Base-by-base conservation (phyloP, 2,888 invertebrate genomes). In the Azorinus chamasolen region DNA sequence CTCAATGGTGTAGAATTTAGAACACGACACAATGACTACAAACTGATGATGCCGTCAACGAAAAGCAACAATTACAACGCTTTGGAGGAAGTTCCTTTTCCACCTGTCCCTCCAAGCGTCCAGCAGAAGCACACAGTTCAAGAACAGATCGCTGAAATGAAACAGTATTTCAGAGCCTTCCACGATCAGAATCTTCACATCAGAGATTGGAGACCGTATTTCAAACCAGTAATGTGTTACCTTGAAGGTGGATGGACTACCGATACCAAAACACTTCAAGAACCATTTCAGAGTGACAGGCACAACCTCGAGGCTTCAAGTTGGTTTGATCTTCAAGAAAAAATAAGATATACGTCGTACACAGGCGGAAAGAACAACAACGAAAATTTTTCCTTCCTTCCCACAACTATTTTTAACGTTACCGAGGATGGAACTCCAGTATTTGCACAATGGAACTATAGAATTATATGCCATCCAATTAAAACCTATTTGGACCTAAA, bases 1-100 rank as follows among this genome's bases (percentile, higher is more conserved):
- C 64, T 90, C 24, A 90, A 91, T 53, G 91, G 91, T 0, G 85
- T 91, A 4, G 88, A 89, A 55, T 91, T 91, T 81, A 69, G 88
- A 41, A 91, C 91, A 2, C 75, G 91, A 14, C 91, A 91, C 79
- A 91, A 91, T 70, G 91, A 91, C 75, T 91, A 89, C 82, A 83
- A 85, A 41, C 80, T 89, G 22, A 27, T 59, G 10, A 89, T 87
- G 87, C 86, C 89, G 3, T 76, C 77, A 25, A 74, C 46, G 22
- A 84, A 50, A 10, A 77, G 62, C 6, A 59, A 54, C 0, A 53
- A 57, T 6, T 89, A 84, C 63, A 75, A 88, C 51, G 75, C 70
- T 0, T 68, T 76, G 1, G 88, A 88, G 37, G 80, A 86, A 16
- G 83, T 91, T 8, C 88, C 88, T 1, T 89, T 88, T 64, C 91